A percentile compares a stretch with the other conserved stretches of the same genome.
These are phyloP conservation scores for Synchiropus splendidus DNA, from an alignment of 2,113 vertebrate species.

Conservation along the genomic window DNA sequence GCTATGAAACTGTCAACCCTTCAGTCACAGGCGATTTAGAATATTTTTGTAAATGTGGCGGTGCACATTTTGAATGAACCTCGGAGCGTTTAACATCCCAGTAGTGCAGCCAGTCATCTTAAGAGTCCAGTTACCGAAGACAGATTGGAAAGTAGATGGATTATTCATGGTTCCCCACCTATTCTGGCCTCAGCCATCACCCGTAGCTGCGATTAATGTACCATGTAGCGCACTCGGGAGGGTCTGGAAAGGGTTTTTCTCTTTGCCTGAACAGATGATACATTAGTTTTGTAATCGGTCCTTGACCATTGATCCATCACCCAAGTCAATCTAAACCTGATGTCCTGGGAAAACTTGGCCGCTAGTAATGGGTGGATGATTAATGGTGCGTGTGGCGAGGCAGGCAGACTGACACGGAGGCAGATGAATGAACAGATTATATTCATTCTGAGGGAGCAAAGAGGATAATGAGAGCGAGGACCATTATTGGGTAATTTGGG, in stretches of 20 bases:
- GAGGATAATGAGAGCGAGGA: conserved; percentile 11
- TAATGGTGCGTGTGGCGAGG: conserved; percentile 7
- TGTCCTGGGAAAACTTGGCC: conserved; percentile 10
- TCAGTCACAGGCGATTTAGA: too few relatives aligned
- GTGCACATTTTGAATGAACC: too few relatives aligned
- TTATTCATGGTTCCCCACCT: not conserved
- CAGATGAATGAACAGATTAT: conserved; percentile 10
- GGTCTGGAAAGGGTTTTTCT: conserved; percentile 10
- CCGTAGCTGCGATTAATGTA: conserved; percentile 18
- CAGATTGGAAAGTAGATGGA: too few relatives aligned
- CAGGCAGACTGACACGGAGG: conserved; percentile 17
- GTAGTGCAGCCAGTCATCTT: too few relatives aligned
- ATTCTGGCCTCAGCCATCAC: conserved; percentile 4
- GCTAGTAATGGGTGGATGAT: conserved; percentile 15
- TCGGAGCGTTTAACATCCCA: too few relatives aligned
- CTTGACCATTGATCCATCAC: conserved; percentile 12
- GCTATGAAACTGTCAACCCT: too few relatives aligned
- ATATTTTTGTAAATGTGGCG: too few relatives aligned
- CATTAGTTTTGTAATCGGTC: conserved; percentile 37
- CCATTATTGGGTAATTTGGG: conserved; percentile 23
- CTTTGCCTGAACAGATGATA: conserved; percentile 6
- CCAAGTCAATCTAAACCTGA: conserved; percentile 14
- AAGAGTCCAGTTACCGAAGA: too few relatives aligned
- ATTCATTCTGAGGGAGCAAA: conserved; percentile 8
- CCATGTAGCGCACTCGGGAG: conserved; percentile 9